phyloP scores from a whole-genome alignment of 2,888 invertebrate species.

The Luperina testacea region DNA sequence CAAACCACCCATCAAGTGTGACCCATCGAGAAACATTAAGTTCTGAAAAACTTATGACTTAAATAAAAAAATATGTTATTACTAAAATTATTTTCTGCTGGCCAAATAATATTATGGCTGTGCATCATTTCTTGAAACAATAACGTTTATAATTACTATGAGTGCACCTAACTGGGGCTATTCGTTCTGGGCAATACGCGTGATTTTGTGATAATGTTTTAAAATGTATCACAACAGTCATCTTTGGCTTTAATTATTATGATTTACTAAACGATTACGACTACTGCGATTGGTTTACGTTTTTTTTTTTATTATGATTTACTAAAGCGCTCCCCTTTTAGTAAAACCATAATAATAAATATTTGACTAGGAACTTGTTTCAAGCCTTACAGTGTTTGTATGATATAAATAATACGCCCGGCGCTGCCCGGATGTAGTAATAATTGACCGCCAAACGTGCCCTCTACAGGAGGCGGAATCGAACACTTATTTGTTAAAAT shows the following conservation, averaged over 20 bases:
- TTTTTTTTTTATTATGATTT: too few relatives aligned
- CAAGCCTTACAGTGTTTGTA: neutral
- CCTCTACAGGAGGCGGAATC: neutral
- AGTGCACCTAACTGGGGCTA: neutral
- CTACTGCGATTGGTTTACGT: too few relatives aligned
- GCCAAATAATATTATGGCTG: neutral
- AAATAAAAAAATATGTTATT: neutral
- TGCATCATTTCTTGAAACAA: neutral
- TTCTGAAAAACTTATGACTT: neutral
- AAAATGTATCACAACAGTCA: neutral
- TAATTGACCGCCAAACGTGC: neutral
- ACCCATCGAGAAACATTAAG: neutral
- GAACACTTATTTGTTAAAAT: slow-evolving; percentile 12
- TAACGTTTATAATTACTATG: neutral
- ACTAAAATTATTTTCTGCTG: neutral
- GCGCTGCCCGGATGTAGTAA: neutral
- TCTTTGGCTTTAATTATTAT: neutral
- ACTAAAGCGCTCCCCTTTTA: neutral
- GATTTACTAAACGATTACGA: too few relatives aligned
- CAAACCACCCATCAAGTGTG: neutral
- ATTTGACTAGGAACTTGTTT: neutral
- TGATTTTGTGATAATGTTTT: neutral
- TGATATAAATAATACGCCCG: slow-evolving; percentile 12
- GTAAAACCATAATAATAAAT: neutral
- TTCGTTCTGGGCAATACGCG: neutral